Evolutionary conservation across 2,888 invertebrate genomes (phyloP).

Genomic region (Emmelina monodactyla): DNA sequence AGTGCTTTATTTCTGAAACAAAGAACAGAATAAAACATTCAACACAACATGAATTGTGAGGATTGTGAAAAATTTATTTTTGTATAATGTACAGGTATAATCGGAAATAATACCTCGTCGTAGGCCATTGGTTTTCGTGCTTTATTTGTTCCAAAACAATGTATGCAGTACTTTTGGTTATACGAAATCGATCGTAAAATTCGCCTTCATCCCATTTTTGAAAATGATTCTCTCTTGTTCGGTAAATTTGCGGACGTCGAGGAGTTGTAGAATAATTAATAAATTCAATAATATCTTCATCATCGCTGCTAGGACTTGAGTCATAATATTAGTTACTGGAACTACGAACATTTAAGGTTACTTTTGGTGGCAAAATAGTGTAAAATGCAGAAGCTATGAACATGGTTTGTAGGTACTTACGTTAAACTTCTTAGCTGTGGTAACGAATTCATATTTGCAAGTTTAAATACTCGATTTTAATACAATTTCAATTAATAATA

Average conservation of each 20-base stretch:
- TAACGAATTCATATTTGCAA: no score
- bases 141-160: slow-evolving; percentile 1
- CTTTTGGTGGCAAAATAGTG: no score
- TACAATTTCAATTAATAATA: no score
- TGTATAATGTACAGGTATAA: neutral
- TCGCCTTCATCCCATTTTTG: slow-evolving; percentile 3
- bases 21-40: neutral
- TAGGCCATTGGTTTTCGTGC: slow-evolving; percentile 1
- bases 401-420: no score
- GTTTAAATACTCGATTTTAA: no score
- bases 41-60: neutral
- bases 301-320: slow-evolving; percentile 3
- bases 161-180: slow-evolving; percentile 3
- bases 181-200: slow-evolving; percentile 3
- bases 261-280: slow-evolving; percentile 6
- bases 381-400: no score
- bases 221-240: slow-evolving; percentile 4
- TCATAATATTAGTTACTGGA: no score
- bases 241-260: slow-evolving; percentile 1
- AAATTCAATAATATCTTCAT: slow-evolving; percentile 4
- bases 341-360: no score
- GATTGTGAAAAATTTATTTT: neutral
- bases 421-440: no score
- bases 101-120: slow-evolving; percentile 2
- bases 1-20: slow-evolving; percentile 5